These are phyloP conservation scores for Chloroclysta siterata DNA, from an alignment of 2,888 invertebrate species.

Conservation along the genomic window DNA sequence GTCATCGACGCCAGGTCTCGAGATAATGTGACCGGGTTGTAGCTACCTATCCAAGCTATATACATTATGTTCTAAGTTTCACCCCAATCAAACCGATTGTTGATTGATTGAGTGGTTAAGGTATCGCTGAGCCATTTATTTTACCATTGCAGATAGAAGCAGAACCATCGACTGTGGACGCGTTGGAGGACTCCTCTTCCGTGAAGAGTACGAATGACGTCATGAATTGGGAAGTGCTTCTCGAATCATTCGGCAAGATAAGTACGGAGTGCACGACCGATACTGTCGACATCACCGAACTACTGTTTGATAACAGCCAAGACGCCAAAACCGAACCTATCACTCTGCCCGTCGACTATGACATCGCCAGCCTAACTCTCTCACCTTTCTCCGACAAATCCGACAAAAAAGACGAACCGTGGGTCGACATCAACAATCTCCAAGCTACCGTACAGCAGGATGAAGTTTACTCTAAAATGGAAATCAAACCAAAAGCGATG, in stretches of 20 bases:
- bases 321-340: constrained; percentile 60
- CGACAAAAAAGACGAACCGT: constrained; percentile 59
- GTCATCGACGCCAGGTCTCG: too few species aligned
- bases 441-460: constrained; percentile 50
- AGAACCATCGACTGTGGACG: constrained; percentile 51
- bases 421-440: constrained; percentile 63
- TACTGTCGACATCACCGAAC: constrained; percentile 73
- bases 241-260: constrained; percentile 77
- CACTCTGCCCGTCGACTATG: constrained; percentile 63
- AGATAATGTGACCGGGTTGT: too few species aligned
- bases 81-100: too few species aligned
- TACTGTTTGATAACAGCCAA: constrained; percentile 69
- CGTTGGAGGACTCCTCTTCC: constrained; percentile 43
- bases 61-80: too few species aligned
- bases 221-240: constrained; percentile 78
- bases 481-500: constrained; percentile 83
- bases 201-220: constrained; percentile 51
- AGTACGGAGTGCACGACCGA: constrained; percentile 77
- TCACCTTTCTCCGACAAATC: constrained; percentile 62
- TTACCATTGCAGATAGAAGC: constrained; percentile 55
- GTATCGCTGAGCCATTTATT: neutral
- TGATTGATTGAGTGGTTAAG: too few species aligned
- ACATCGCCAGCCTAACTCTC: constrained; percentile 64
- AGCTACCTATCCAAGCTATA: too few species aligned
- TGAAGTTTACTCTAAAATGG: constrained; percentile 52